phyloP scores from a whole-genome alignment of 2,113 vertebrate genomes.

The Entomyzon cyanotis region DNA sequence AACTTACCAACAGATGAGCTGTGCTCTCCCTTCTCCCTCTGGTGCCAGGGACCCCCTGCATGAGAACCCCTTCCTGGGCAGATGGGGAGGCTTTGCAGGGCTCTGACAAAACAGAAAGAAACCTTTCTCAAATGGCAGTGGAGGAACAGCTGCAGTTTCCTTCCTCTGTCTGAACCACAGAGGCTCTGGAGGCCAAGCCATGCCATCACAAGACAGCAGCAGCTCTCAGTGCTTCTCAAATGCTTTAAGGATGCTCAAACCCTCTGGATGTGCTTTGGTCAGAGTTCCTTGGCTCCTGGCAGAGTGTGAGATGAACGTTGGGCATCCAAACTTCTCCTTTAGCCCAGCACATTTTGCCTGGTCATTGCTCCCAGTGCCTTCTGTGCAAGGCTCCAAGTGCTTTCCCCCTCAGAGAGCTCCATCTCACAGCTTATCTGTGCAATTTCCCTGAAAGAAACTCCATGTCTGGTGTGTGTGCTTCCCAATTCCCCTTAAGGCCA shows the following conservation, averaged over 20 bases:
- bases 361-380: neutral
- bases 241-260: neutral
- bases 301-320: neutral
- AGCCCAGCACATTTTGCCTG: neutral
- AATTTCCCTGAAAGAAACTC: neutral
- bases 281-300: neutral
- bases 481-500: neutral
- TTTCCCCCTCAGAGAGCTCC: neutral
- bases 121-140: neutral
- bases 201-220: neutral
- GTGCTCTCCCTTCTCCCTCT: neutral
- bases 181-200: neutral
- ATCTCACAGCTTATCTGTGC: accelerated
- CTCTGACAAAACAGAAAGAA: neutral
- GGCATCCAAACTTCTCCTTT: neutral
- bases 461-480: neutral
- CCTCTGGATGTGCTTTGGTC: neutral
- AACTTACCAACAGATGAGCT: neutral
- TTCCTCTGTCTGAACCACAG: neutral
- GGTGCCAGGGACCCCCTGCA: neutral
- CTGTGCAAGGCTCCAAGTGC: neutral
- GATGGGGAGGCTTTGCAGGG: neutral
- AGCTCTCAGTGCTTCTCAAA: neutral
- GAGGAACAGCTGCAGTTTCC: neutral
- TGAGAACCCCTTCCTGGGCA: neutral